phyloP scores from a whole-genome alignment of 2,113 vertebrate species.

The Arothron firmamentum region DNA sequence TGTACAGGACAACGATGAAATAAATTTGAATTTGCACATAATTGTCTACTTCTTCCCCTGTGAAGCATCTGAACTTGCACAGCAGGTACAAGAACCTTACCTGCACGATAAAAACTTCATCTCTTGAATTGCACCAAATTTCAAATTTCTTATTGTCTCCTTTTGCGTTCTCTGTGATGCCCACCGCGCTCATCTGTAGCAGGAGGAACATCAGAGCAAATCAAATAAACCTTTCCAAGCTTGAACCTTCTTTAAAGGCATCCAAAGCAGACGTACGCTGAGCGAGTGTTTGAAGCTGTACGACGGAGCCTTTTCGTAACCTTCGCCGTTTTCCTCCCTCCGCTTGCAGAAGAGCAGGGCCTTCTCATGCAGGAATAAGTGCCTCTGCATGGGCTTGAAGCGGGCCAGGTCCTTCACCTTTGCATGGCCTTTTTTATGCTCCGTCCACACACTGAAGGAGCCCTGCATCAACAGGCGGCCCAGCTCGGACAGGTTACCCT shows the following conservation, averaged over 20 bases:
- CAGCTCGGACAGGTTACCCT: conserved; percentile 92
- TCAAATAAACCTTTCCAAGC: neutral
- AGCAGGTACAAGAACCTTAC: conserved; percentile 58
- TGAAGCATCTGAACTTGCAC: no score
- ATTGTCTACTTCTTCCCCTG: no score
- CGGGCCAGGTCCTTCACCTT: conserved; percentile 97
- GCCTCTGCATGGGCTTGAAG: conserved; percentile 98
- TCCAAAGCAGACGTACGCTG: conserved; percentile 74
- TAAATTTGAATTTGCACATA: no score
- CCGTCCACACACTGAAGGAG: conserved; percentile 95
- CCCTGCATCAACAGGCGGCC: conserved; percentile 96
- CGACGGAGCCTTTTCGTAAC: conserved; percentile 96
- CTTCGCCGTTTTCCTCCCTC: conserved; percentile 93
- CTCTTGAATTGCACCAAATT: conserved; percentile 95
- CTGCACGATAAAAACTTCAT: conserved; percentile 97
- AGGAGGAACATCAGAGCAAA: neutral
- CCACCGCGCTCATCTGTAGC: conserved; percentile 89
- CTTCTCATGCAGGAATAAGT: conserved; percentile 94
- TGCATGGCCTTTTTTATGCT: conserved; percentile 93
- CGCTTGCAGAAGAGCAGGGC: conserved; percentile 95
- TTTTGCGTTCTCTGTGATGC: conserved; percentile 95
- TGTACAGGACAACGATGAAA: no score
- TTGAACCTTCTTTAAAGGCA: neutral
- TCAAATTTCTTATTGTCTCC: conserved; percentile 96
- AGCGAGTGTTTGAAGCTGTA: conserved; percentile 98